Evolutionary conservation across 2,797 vertebrate genomes (phyloP).

Genomic region (Sebastes reedi): DNA sequence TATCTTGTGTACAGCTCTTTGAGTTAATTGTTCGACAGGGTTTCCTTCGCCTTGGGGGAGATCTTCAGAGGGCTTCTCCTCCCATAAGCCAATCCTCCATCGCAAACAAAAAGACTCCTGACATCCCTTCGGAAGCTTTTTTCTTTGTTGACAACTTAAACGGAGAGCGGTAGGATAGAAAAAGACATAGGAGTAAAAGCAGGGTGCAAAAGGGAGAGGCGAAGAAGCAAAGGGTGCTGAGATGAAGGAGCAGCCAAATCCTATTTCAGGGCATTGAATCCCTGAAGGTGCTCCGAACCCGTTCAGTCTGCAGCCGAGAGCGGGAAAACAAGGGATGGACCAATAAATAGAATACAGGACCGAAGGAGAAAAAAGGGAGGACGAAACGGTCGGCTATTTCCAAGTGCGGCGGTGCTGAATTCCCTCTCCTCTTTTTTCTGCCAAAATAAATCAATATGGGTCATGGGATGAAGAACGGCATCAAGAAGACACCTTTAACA

Average conservation of each 20-base stretch:
- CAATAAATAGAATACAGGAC: constrained; percentile 38
- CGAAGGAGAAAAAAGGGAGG: constrained; percentile 18
- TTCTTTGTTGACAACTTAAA: constrained; percentile 27
- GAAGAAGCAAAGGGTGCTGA: constrained; percentile 37
- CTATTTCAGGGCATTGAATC: constrained; percentile 59
- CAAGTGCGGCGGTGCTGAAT: constrained; percentile 50
- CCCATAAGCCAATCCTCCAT: constrained; percentile 63
- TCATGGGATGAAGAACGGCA: constrained; percentile 42
- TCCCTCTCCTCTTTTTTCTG: constrained; percentile 35
- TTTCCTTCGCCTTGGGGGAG: constrained; percentile 50
- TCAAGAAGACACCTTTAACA: constrained; percentile 47
- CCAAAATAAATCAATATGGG: constrained; percentile 62
- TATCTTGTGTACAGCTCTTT: constrained; percentile 34
- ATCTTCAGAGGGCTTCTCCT: constrained; percentile 67
- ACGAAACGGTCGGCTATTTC: constrained; percentile 54
- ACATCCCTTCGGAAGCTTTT: constrained; percentile 53
- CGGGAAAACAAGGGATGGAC: constrained; percentile 43
- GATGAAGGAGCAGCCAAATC: constrained; percentile 60
- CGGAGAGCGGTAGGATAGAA: constrained; percentile 15
- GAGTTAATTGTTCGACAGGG: constrained; percentile 51
- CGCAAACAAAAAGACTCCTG: constrained; percentile 30
- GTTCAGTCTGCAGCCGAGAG: constrained; percentile 47
- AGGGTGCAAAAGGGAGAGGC: constrained; percentile 48
- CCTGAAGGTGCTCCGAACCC: constrained; percentile 46
- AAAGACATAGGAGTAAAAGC: constrained; percentile 33